Evolutionary conservation across 2,797 vertebrate genomes (phyloP).

Genomic region (Chaunax sp.): DNA sequence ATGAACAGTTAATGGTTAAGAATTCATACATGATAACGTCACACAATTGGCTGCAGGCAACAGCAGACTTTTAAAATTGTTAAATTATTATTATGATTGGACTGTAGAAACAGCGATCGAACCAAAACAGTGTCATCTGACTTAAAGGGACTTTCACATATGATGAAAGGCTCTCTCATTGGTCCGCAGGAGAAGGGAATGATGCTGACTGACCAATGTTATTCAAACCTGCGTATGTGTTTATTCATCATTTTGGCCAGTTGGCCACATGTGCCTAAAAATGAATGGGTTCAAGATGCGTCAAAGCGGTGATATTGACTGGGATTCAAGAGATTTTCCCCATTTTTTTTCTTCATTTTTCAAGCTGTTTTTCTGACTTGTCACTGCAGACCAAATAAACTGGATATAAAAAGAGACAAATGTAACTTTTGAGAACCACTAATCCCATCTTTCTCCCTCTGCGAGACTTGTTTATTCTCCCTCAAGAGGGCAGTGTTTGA

Average conservation of each 20-base stretch:
- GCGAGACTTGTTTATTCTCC: slow-evolving; percentile 59
- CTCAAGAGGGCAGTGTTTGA: slow-evolving; percentile 86
- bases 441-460: slow-evolving; percentile 9
- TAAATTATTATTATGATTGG: neutral
- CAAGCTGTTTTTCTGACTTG: neutral
- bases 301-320: slow-evolving; percentile 6
- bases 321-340: neutral
- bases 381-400: neutral
- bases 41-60: neutral
- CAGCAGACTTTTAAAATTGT: neutral
- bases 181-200: neutral
- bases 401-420: no score
- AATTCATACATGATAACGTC: neutral
- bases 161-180: slow-evolving; percentile 13
- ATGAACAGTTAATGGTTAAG: no score
- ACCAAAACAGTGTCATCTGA: neutral
- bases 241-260: slow-evolving; percentile 10
- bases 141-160: neutral
- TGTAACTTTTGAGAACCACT: neutral
- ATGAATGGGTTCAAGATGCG: slow-evolving; percentile 31
- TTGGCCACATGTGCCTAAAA: no score
- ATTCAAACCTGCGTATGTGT: slow-evolving; percentile 29
- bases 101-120: neutral
- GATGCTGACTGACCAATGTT: slow-evolving; percentile 3
- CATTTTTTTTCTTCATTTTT: neutral